Evolutionary conservation across 2,888 invertebrate genomes (phyloP), one percentile per base, ranked within the genome.

Genomic region (Alcis repandata): DNA sequence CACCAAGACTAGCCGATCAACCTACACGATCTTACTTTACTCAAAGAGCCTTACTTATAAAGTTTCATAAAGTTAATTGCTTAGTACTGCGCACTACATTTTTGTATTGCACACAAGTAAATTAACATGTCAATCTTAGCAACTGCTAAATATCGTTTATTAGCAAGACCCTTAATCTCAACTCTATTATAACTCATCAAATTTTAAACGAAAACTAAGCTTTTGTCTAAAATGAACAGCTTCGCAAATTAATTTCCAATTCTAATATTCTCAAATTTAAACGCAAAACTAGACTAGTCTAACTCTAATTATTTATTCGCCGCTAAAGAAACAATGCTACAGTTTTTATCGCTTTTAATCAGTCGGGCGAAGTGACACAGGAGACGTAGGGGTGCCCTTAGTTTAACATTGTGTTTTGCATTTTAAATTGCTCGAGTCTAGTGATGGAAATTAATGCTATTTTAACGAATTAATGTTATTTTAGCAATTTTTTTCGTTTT

Each of bases 331-430:
- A 59, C 64, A 64, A 56, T 64, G 57, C 46, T 33, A 33, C 36
- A 53, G 38, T 66, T 66, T 66, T 57, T 66, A 66, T 66, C 48
- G 57, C 63, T 53, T 71, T 72, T 76, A 78, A 76, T 75, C 74
- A 72, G 69, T 67, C 68, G 64, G 75, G 74, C 73, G 64, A 68
- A 76, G 73, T 74, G 74, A 74, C 75, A 67, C 69, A 67, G 75
- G 78, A 78, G 78, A 77, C 75, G 74, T 77, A 79, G 76, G 72
- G 74, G 68, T 80, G 82, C 76, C 84, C 80, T 83, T 82, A 78
- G 72, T 72, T 75, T 81, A 77, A 81, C 82, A 80, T 82, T 84
- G 83, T 79, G 77, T 79, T 84, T 82, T 80, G 84, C 82, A 85
- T 84, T 85, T 85, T 79, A 79, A 82, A 82, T 83, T 82, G 75